Conservation (phyloP, 2,113 vertebrate species). For the Psettodes erumei region DNA sequence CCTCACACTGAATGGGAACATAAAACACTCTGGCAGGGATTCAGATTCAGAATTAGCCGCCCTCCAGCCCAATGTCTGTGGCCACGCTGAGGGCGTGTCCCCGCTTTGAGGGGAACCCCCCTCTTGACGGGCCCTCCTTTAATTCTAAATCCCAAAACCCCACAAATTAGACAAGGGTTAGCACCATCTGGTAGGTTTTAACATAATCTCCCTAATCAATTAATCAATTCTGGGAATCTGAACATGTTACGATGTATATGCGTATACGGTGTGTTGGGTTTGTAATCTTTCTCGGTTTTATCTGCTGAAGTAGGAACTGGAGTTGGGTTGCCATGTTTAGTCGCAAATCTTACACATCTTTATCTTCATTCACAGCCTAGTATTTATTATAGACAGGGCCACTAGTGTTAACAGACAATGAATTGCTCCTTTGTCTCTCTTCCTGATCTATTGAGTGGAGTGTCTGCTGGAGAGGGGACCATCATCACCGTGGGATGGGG, state of each 20-base stretch:
- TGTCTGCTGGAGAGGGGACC: conserved; percentile 52
- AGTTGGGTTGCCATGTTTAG: conserved; percentile 21
- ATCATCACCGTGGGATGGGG: conserved; percentile 53
- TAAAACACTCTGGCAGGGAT: conserved; percentile 64
- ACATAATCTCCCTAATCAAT: conserved; percentile 54
- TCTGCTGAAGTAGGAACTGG: background rate
- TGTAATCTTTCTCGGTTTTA: conserved; percentile 2
- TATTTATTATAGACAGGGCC: conserved; percentile 56
- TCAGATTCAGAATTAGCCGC: conserved; percentile 36
- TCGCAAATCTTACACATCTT: conserved; percentile 25
- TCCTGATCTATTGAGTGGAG: conserved; percentile 27
- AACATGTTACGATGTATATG: background rate
- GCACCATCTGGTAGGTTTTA: conserved; percentile 62
- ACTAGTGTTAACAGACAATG: conserved; percentile 66
- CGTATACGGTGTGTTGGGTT: background rate
- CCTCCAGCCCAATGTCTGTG: conserved; percentile 36
- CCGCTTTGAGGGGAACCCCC: conserved; percentile 36
- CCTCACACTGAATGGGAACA: conserved; percentile 52
- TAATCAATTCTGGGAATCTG: conserved; percentile 11
- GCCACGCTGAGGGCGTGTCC: conserved; percentile 49
- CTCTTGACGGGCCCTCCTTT: conserved; percentile 39
- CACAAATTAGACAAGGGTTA: conserved; percentile 28
- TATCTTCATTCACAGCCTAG: conserved; percentile 47
- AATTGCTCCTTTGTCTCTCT: conserved; percentile 67
- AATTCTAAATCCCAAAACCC: conserved; percentile 45